Evolutionary conservation across 2,113 vertebrate genomes (phyloP), one percentile per base, ranked within the genome.

Genomic region (Antigone vipio): DNA sequence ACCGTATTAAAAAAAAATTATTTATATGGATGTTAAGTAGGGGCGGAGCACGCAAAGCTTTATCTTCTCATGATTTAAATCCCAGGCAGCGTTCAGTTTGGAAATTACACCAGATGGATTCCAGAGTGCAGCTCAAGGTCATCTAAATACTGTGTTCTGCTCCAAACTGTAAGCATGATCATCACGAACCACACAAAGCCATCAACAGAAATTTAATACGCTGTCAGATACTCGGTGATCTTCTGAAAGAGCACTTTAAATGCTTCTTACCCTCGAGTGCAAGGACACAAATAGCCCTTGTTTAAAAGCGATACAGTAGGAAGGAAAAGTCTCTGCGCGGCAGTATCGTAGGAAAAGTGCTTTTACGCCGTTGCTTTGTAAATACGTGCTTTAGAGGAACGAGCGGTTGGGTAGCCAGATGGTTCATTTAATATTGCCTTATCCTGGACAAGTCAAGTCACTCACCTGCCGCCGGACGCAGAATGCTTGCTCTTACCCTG

Each of bases 111-210:
- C 94, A 91, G 96, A 76, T 89, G 92, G 94, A 85, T 85, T 49
- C 45, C 92, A 62, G 84, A 52, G 92, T 8, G 91, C 91, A 88
- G 89, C 94, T 79, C 96, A 95, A 97, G 96, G 95, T 95, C 96
- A 83, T 58, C 56, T 34, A n/a, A 72, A 63, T 9, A 24, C 79
- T 1, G 27, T 3, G 79, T 50, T 74, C 63, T 5, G 79, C 96
- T 90, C 79, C 59, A 6, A 68, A 38, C 53, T 0, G 17, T 2
- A 30, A 55, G 85, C 32, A 7, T 3, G 59, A 77, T 29, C 83
- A 30, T 4, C 29, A 29, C 3, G 4, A 68, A 21, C 24, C 68
- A 7, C 79, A 55, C 85, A 71, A 68, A 81, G 79, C 40, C 91
- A 66, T 30, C 56, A 5, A 22, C 1, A 58, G 96, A 69, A 68